Base-by-base conservation (phyloP, 2,888 invertebrate species). In the Amphiduros pacificus region DNA sequence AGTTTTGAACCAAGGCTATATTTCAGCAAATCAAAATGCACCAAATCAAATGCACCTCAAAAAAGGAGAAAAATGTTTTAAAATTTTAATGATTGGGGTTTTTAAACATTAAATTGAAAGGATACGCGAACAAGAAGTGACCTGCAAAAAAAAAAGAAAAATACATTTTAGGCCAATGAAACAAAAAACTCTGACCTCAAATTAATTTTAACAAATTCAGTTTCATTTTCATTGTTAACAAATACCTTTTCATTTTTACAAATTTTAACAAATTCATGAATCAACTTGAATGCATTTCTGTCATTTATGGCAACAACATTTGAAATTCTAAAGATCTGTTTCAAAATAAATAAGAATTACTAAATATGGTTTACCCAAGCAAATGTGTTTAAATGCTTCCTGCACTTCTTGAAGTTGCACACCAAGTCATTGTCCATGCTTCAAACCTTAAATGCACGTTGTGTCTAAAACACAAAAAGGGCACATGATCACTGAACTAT, bases 381-480 rank as follows among this genome's bases (percentile, higher is more conserved):
- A 69, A 70, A 69, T 26, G 72, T 67, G 31, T 65, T 74, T 17
- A 84, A 62, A 55, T 72, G 64, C 68, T 79, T 80, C 44, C 79
- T 71, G 65, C 84, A 83, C 68, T 82, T 81, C 62, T 77, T 77
- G 67, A 73, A 77, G 67, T 84, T 84, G 62, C 83, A 84, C 24
- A 78, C 68, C 31, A 82, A 62, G 56, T 80, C 78, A 61, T 74
- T 72, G 48, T 81, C 78, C 63, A 68, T 70, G 44, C n/a, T n/a
- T n/a, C n/a, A n/a, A n/a, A n/a, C n/a, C n/a, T n/a, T n/a, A n/a
- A n/a, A n/a, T n/a, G n/a, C n/a, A n/a, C n/a, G n/a, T n/a, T n/a
- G n/a, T n/a, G n/a, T n/a, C n/a, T n/a, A n/a, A n/a, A n/a, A n/a
- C n/a, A n/a, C n/a, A n/a, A n/a, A n/a, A n/a, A n/a, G n/a, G n/a